Conservation (phyloP, 2,888 invertebrate genomes). For the Drosophila mayaguana region DNA sequence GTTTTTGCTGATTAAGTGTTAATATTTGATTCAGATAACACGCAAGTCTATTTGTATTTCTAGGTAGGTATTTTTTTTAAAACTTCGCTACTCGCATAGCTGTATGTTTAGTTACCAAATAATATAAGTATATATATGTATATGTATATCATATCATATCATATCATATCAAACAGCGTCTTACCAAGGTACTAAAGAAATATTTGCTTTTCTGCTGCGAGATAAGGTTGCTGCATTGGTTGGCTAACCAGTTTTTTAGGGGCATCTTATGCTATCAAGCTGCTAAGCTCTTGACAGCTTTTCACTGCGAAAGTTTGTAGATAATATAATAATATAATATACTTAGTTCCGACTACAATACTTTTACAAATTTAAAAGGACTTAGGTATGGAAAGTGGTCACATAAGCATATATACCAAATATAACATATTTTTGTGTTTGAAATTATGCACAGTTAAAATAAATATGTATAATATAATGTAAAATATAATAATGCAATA, state of each 20-base stretch:
- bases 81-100: constrained; percentile 72
- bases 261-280: constrained; percentile 50
- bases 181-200: constrained; percentile 75
- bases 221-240: constrained; percentile 45
- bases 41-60: constrained; percentile 56
- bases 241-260: constrained; percentile 22
- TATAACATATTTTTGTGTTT: constrained; percentile 50
- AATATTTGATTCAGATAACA: constrained; percentile 74
- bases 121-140: not conserved
- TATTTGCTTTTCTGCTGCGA: constrained; percentile 40
- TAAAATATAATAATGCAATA: constrained; percentile 39
- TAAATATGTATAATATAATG: constrained; percentile 44
- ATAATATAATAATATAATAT: constrained; percentile 26
- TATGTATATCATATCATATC: not conserved
- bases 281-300: constrained; percentile 52
- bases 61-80: constrained; percentile 50
- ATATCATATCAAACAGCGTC: constrained; percentile 45
- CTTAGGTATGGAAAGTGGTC: constrained; percentile 14
- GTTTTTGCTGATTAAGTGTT: constrained; percentile 71
- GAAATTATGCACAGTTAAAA: constrained; percentile 58
- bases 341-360: constrained; percentile 46
- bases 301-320: constrained; percentile 22
- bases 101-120: constrained; percentile 39
- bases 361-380: constrained; percentile 41
- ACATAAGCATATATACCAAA: constrained; percentile 28